Percentiles rank a stretch among this genome's conserved stretches.
phyloP scores from a whole-genome alignment of 2,797 vertebrate species.

The Darevskia nairensis region DNA sequence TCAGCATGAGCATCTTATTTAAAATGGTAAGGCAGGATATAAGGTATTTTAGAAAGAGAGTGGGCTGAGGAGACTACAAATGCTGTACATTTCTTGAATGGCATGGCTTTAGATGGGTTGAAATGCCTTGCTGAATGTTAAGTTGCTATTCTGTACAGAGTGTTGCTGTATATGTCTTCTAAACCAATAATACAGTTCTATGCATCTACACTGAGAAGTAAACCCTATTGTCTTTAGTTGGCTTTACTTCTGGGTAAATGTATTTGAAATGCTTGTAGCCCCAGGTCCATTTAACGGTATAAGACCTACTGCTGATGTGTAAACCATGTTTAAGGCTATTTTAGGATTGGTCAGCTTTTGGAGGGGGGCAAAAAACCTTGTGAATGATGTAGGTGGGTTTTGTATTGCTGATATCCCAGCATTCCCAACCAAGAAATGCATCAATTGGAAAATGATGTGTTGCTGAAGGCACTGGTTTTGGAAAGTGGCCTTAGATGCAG shows the following conservation, averaged over 20 bases:
- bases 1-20: too few relatives aligned
- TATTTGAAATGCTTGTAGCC: background rate
- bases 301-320: background rate
- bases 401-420: background rate
- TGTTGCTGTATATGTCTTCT: too few relatives aligned
- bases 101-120: too few relatives aligned
- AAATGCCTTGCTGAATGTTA: too few relatives aligned
- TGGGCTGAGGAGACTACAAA: too few relatives aligned
- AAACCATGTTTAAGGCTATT: background rate
- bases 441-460: background rate
- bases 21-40: too few relatives aligned
- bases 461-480: constrained; percentile 18
- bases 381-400: background rate
- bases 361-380: background rate
- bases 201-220: background rate
- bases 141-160: too few relatives aligned
- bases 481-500: background rate
- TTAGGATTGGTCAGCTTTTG: background rate
- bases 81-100: too few relatives aligned
- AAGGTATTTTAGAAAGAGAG: too few relatives aligned
- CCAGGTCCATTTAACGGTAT: background rate
- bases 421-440: background rate
- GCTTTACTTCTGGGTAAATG: background rate
- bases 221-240: too few relatives aligned
- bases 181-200: background rate